Conservation (phyloP, 1,140 invertebrate species). For the Lasioglossum albipes region DNA sequence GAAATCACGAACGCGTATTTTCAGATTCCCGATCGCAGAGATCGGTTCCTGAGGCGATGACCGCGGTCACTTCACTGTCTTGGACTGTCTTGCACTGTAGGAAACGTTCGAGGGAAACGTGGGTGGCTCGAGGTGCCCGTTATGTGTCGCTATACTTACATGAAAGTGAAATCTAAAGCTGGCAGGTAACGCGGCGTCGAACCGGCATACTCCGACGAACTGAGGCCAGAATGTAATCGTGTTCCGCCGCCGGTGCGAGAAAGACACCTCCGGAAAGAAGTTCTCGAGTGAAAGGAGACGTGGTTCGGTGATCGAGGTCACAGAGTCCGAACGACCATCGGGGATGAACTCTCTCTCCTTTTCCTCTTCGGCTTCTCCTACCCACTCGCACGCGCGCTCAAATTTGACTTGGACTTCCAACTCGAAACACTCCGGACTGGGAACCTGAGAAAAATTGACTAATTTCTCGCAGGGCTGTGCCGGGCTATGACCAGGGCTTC, state of each 20-base stretch:
- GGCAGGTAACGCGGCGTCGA: slow-evolving; percentile 1
- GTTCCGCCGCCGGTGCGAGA: slow-evolving; percentile 51
- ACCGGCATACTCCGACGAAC: slow-evolving; percentile 24
- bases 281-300: slow-evolving; percentile 77
- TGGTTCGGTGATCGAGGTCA: slow-evolving; percentile 76
- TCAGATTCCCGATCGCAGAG: no score
- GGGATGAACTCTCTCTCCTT: slow-evolving; percentile 63
- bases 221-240: slow-evolving; percentile 48
- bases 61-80: no score
- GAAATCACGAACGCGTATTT: no score
- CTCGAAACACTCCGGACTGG: no score
- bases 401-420: no score
- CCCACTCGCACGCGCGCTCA: background rate
- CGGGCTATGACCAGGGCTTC: no score
- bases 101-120: background rate
- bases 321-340: slow-evolving; percentile 53
- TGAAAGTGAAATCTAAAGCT: slow-evolving; percentile 55
- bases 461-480: no score
- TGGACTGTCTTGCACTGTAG: no score
- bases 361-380: slow-evolving; percentile 20
- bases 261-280: slow-evolving; percentile 70
- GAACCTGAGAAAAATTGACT: no score
- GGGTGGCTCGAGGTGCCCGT: background rate
- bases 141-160: slow-evolving; percentile 2
- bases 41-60: background rate